Conservation (phyloP, 2,888 invertebrate genomes). For the Hypolimnas misippus region DNA sequence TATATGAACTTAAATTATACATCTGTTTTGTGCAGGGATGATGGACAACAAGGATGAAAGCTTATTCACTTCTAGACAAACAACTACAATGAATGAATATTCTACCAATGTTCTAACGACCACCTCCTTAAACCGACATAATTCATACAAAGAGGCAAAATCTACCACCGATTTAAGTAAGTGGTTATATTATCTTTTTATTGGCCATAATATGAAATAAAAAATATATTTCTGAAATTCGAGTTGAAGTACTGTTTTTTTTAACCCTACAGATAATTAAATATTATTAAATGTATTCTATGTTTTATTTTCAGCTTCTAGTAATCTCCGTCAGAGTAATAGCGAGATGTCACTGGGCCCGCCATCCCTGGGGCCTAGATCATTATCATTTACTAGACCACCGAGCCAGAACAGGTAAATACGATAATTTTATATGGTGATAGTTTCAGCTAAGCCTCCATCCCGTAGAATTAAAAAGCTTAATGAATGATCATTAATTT, state of each 20-base stretch:
- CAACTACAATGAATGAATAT: constrained; percentile 61
- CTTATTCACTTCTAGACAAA: constrained; percentile 55
- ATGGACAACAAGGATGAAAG: constrained; percentile 67
- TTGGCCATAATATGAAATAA: background rate
- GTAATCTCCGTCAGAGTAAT: constrained; percentile 71
- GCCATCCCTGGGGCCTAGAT: constrained; percentile 72
- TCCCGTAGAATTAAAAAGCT: no score
- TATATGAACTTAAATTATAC: background rate
- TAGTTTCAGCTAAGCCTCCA: no score
- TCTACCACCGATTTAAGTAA: constrained; percentile 68
- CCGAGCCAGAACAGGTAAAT: constrained; percentile 54
- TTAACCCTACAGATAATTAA: background rate
- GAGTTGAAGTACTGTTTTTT: no score
- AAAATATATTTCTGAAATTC: background rate
- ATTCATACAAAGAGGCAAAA: constrained; percentile 78
- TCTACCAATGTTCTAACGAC: constrained; percentile 59
- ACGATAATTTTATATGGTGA: background rate
- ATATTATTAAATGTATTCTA: background rate
- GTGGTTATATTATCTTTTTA: constrained; percentile 43
- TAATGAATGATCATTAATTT: no score
- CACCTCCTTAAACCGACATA: constrained; percentile 72
- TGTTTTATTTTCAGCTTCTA: constrained; percentile 56
- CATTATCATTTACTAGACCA: constrained; percentile 73
- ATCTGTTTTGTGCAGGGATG: constrained; percentile 53
- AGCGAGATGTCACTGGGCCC: constrained; percentile 77